Conservation (phyloP, 1,140 invertebrate species). For the Dendroctonus valens region DNA sequence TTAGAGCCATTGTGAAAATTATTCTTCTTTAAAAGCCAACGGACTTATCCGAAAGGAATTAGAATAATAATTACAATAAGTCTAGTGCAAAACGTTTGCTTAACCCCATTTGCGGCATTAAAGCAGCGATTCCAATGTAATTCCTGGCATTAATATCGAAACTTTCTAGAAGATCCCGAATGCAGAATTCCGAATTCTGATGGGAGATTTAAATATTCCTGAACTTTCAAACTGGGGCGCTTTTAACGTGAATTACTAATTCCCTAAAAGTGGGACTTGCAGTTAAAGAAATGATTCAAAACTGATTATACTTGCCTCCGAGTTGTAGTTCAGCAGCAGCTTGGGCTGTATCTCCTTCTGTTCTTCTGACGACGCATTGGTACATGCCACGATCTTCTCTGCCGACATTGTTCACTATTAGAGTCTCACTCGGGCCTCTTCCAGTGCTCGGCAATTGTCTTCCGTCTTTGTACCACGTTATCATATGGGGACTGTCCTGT, state of each 20-base stretch:
- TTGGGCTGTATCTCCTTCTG: slow-evolving; percentile 76
- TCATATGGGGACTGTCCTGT: slow-evolving; percentile 53
- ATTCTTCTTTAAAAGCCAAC: background rate
- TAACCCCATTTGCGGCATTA: background rate
- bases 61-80: too few species aligned
- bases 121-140: too few species aligned
- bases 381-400: slow-evolving; percentile 83
- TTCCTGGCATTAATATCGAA: slow-evolving; percentile 3
- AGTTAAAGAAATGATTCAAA: too few species aligned
- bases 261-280: too few species aligned
- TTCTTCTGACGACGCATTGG: slow-evolving; percentile 73
- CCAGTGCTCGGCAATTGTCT: slow-evolving; percentile 65
- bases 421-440: slow-evolving; percentile 60
- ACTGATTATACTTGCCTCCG: slow-evolving; percentile 61
- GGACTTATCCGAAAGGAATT: too few species aligned
- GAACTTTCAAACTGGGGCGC: too few species aligned
- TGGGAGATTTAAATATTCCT: background rate
- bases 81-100: background rate
- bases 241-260: too few species aligned
- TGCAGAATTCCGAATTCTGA: slow-evolving; percentile 11
- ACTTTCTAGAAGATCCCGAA: background rate
- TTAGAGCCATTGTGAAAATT: too few species aligned
- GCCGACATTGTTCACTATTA: slow-evolving; percentile 67
- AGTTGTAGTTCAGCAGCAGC: slow-evolving; percentile 76
- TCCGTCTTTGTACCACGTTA: slow-evolving; percentile 69